Conservation (phyloP, 2,888 invertebrate genomes). For the Acronicta aceris region DNA sequence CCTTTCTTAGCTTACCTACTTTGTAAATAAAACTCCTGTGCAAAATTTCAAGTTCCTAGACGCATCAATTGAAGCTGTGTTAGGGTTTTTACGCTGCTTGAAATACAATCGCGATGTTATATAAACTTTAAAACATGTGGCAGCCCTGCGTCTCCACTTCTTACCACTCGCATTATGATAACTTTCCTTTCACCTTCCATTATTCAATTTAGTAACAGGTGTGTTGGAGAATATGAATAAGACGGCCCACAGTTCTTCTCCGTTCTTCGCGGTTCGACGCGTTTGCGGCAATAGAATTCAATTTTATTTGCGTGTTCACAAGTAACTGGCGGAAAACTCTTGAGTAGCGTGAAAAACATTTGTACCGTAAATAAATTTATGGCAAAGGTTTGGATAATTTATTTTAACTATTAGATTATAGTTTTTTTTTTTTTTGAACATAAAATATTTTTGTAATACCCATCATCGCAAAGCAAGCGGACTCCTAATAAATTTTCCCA, state of each 20-base stretch:
- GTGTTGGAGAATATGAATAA: conserved; percentile 82
- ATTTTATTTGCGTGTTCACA: conserved; percentile 50
- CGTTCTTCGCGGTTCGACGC: conserved; percentile 52
- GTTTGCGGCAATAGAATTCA: conserved; percentile 48
- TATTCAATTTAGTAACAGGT: conserved; percentile 85
- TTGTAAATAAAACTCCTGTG: too few species aligned
- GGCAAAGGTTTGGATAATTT: background rate
- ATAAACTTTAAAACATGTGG: conserved; percentile 17
- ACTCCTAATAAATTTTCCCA: too few species aligned
- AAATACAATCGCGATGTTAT: too few species aligned
- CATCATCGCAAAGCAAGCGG: too few species aligned
- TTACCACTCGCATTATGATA: conserved; percentile 76
- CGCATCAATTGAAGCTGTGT: too few species aligned
- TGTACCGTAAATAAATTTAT: background rate
- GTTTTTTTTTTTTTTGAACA: too few species aligned
- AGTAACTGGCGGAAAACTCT: conserved; percentile 34
- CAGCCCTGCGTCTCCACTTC: conserved; percentile 53
- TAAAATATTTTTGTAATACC: too few species aligned
- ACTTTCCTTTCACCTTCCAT: conserved; percentile 83
- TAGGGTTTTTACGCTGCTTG: too few species aligned
- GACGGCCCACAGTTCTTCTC: conserved; percentile 52
- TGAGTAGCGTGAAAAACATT: conserved; percentile 31
- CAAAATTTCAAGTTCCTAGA: too few species aligned
- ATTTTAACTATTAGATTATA: too few species aligned
- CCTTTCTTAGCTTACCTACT: too few species aligned